These are phyloP conservation scores for Craterocephalus amniculus DNA, from an alignment of 2,797 vertebrate species.

Conservation along the genomic window DNA sequence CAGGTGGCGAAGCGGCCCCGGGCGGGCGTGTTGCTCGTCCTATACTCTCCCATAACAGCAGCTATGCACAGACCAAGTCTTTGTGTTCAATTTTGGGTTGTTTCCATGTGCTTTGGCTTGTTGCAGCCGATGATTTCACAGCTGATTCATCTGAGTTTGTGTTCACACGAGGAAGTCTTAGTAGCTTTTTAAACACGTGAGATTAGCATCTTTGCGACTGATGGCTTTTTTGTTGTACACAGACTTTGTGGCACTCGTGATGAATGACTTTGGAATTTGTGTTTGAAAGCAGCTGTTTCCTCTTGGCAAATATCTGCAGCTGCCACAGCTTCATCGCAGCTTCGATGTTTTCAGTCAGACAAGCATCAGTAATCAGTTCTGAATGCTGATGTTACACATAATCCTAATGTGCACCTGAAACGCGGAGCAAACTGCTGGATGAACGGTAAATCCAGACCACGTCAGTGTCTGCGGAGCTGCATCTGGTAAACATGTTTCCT, in stretches of 20 bases:
- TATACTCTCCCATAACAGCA: background rate
- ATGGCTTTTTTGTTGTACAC: background rate
- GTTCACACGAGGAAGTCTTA: no score
- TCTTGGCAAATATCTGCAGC: background rate
- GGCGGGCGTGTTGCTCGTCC: background rate
- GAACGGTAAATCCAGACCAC: background rate
- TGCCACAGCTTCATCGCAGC: background rate
- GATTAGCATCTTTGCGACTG: background rate
- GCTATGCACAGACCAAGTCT: background rate
- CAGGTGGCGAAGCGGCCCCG: slow-evolving; percentile 28
- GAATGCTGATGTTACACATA: no score
- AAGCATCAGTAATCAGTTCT: background rate
- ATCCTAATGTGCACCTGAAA: no score
- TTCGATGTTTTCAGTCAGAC: background rate
- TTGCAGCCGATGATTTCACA: background rate
- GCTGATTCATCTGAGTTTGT: background rate
- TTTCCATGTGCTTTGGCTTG: background rate
- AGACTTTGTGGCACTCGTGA: background rate
- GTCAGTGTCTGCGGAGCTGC: background rate
- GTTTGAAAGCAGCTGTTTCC: slow-evolving; percentile 1
- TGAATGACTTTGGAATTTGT: background rate
- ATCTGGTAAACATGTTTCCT: background rate
- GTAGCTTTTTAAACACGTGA: background rate
- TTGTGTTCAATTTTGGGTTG: background rate
- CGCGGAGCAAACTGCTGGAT: no score